Evolutionary conservation across 2,113 vertebrate species (phyloP).

Genomic region (Microcebus ravelobensis): DNA sequence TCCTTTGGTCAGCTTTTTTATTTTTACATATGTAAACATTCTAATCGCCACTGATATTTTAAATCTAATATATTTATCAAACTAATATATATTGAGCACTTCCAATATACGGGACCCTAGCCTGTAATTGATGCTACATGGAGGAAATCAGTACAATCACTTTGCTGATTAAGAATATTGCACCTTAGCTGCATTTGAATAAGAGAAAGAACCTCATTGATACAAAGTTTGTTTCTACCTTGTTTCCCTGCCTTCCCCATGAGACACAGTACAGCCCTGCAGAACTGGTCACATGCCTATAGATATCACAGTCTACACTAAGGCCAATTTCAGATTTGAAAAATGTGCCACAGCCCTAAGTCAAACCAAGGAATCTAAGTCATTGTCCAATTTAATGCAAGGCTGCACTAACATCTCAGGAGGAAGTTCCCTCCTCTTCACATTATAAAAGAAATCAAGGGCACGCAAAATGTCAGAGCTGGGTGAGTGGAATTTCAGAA

Average conservation of each 20-base stretch:
- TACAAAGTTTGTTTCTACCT: neutral
- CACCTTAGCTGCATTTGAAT: neutral
- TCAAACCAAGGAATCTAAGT: neutral
- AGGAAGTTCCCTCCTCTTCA: neutral
- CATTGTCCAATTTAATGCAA: neutral
- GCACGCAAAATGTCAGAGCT: neutral
- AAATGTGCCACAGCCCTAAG: neutral
- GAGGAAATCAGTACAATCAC: neutral
- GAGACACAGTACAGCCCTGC: neutral
- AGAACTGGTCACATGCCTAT: neutral
- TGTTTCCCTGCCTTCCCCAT: neutral
- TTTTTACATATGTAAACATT: neutral
- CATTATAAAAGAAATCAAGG: neutral
- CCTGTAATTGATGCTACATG: neutral
- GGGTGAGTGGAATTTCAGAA: neutral
- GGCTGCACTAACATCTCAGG: neutral
- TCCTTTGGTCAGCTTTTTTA: neutral
- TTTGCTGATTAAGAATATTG: neutral
- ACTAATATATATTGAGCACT: neutral
- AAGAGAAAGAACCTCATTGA: neutral
- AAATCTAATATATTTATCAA: neutral
- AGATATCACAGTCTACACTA: neutral
- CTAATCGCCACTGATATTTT: neutral
- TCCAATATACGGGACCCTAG: neutral
- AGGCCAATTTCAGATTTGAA: neutral